Percentiles rank a stretch among this genome's conserved stretches.
Conservation (phyloP, 2,113 vertebrate species). For the Cygnus atratus region DNA sequence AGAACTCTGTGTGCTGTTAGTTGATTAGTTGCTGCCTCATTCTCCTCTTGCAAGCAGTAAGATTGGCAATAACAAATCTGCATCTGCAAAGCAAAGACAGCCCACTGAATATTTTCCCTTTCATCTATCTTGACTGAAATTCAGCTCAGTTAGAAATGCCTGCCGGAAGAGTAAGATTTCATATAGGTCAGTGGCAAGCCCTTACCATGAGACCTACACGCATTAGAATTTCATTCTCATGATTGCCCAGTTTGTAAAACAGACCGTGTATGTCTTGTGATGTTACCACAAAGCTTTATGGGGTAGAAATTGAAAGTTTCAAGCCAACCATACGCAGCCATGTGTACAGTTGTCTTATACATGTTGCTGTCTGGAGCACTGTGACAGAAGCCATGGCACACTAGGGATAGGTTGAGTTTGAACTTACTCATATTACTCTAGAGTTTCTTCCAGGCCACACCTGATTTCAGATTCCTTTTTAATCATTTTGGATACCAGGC, state of each 20-base stretch:
- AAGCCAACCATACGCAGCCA: not conserved
- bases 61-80: not conserved
- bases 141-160: not conserved
- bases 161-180: not conserved
- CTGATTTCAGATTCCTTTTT: not conserved
- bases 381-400: rapidly evolving
- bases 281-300: not conserved
- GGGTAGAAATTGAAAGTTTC: not conserved
- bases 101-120: not conserved
- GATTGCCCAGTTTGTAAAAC: not conserved
- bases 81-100: not conserved
- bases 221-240: not conserved
- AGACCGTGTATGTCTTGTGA: not conserved
- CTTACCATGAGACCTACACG: not conserved
- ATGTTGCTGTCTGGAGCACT: not conserved
- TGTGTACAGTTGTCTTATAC: not conserved
- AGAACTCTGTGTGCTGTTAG: not conserved
- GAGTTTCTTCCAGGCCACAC: not conserved
- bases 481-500: not conserved
- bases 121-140: not conserved
- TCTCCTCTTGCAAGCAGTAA: not conserved
- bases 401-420: not conserved
- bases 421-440: not conserved
- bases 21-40: not conserved
- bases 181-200: not conserved